A percentile compares a stretch with the other conserved stretches of the same genome.
Evolutionary conservation across 1,140 invertebrate species (phyloP).

Genomic region (Zophobas atratus): DNA sequence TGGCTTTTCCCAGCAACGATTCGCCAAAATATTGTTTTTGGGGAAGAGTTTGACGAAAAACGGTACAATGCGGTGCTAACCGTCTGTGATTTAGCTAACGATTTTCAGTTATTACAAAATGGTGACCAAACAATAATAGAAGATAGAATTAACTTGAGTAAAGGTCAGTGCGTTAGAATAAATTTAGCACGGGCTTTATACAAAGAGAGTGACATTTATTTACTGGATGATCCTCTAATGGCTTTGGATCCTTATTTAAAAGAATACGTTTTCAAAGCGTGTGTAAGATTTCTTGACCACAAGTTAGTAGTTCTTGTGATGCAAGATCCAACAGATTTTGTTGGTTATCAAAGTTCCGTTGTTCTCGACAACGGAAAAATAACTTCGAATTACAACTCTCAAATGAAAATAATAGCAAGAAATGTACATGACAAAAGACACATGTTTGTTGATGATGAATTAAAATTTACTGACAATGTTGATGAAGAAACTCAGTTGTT

Average conservation of each 20-base stretch:
- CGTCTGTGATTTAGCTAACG: neutral
- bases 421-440: too few relatives aligned
- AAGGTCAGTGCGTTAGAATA: too few relatives aligned
- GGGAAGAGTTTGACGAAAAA: neutral
- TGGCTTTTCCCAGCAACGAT: neutral
- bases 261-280: neutral
- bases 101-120: too few relatives aligned
- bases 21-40: neutral
- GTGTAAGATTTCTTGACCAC: neutral
- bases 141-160: too few relatives aligned
- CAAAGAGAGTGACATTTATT: too few relatives aligned
- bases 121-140: too few relatives aligned
- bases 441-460: neutral
- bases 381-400: neutral
- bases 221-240: too few relatives aligned
- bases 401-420: neutral
- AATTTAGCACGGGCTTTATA: too few relatives aligned
- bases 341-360: neutral
- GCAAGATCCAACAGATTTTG: neutral
- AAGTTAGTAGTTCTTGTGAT: neutral
- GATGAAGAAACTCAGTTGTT: slow-evolving; percentile 11
- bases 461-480: neutral
- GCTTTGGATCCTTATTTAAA: too few relatives aligned
- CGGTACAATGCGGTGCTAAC: neutral
- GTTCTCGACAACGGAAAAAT: neutral